Percentiles rank a stretch among this genome's conserved stretches.
Conservation (phyloP, 2,113 vertebrate genomes). For the Atrichornis clamosus region DNA sequence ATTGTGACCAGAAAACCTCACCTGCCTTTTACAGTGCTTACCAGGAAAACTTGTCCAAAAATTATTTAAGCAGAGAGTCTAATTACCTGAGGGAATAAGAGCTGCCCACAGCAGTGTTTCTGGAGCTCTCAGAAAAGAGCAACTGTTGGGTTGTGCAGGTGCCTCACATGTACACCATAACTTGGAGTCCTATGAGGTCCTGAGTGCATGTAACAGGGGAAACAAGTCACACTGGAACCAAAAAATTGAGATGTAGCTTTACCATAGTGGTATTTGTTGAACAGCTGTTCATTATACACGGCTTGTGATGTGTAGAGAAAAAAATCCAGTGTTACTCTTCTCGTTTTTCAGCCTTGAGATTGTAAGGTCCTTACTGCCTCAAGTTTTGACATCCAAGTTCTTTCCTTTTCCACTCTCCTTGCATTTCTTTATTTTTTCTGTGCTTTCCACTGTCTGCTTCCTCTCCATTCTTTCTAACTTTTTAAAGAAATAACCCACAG, state of each 20-base stretch:
- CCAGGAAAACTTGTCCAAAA: background rate
- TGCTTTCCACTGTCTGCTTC: background rate
- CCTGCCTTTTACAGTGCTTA: background rate
- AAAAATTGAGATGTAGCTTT: background rate
- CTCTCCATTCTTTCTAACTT: background rate
- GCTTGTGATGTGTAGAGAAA: fast-evolving
- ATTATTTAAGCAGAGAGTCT: background rate
- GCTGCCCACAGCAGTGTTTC: background rate
- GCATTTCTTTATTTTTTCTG: background rate
- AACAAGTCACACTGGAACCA: background rate
- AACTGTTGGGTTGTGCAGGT: background rate
- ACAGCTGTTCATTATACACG: background rate
- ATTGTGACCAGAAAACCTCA: background rate
- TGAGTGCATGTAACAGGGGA: background rate
- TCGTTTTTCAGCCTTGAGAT: background rate
- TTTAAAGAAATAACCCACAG: background rate
- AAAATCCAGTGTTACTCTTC: background rate
- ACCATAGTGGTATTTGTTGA: background rate
- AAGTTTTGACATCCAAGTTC: background rate
- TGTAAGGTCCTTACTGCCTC: background rate
- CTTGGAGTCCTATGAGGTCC: background rate
- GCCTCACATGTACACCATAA: fast-evolving
- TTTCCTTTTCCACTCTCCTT: background rate
- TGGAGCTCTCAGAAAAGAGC: background rate
- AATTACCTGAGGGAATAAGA: background rate